Evolutionary conservation across 2,888 invertebrate species (phyloP), one percentile per base, ranked within the genome.

Genomic region (Hydropsyche betteni): DNA sequence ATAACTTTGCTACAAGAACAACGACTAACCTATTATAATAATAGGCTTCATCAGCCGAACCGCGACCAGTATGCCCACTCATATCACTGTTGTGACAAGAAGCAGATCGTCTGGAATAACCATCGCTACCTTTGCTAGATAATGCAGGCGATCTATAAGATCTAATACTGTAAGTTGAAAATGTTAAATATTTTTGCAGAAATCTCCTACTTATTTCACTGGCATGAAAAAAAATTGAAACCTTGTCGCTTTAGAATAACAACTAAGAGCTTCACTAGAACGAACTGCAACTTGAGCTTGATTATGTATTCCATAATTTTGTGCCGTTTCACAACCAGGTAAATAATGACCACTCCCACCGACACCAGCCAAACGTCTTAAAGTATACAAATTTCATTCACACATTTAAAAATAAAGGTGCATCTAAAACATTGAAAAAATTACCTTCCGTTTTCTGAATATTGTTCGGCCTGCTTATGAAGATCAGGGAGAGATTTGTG

Each of bases 401-500:
- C 4, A 24, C 24, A 7, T 55, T 74, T 53, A 68, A 75, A 52
- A 34, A 33, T 16, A 8, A 16, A 24, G 24, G 24, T 24, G 24
- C 24, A 24, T 8, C 58, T 64, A 44, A 44, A 44, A 44, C 10
- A 8, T 8, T 55, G 24, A 8, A 44, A 4, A 6, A 50, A 68
- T 53, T 69, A 75, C 79, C 78, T 70, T 72, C 76, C 76, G 61
- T 76, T 76, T 70, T 79, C 76, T 1, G 85, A 82, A 74, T 86
- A 72, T 80, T 84, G 84, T 14, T 86, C 82, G 14, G 89, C 88
- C 80, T 90, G 90, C 14, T 91, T 89, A 81, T 92, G 92, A 71
- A 93, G 85, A 83, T 93, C 94, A 0, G 95, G 95, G 81, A 95
- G 85, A 51, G 95, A 95, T 82, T 95, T 95, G 86, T 95, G 95